Base-by-base conservation (phyloP, 1,140 invertebrate species). In the Pseudomyrmex gracilis region DNA sequence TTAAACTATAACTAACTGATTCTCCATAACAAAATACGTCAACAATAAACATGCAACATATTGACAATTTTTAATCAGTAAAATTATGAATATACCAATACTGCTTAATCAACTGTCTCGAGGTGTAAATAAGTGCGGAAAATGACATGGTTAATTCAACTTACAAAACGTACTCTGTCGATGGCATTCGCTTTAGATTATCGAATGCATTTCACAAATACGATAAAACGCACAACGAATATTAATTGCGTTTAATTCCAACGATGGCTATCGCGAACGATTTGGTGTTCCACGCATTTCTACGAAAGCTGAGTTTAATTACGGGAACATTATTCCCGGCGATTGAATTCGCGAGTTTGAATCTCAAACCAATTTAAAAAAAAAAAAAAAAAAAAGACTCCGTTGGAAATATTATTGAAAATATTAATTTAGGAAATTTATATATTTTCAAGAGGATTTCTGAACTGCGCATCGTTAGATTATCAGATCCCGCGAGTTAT, bases 161-260 rank as follows among this genome's bases (percentile, higher is more conserved):
- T 80, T 71, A 80, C 66, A 58, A 57, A 68, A 20, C 53, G n/a
- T 17, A 12, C 20, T 12, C 20, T 12, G 22, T 17, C 55, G 22
- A 58, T 80, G 53, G 53, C 63, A 53, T 80, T 80, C 12, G 45
- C 17, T 80, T 80, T 70, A 80, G 66, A 80, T 80, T 80, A 80
- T 80, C 55, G 66, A 80, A 58, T 12, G 45, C 76, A 60, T 80
- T 80, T 80, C 55, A 80, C 20, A 55, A 70, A 80, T 70, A 47
- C 66, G 66, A 80, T 80, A 80, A 80, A 80, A 80, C 20, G 66
- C 53, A 47, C 76, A 80, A 80, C 76, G 66, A 80, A 80, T 80
- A 80, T 80, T 80, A 80, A 80, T 80, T 58, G 76, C 66, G 12
- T 80, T 80, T 67, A 80, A 80, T 80, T 80, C 43, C 66, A 70